Conservation (phyloP, 2,113 vertebrate genomes). For the Apteryx owenii region DNA sequence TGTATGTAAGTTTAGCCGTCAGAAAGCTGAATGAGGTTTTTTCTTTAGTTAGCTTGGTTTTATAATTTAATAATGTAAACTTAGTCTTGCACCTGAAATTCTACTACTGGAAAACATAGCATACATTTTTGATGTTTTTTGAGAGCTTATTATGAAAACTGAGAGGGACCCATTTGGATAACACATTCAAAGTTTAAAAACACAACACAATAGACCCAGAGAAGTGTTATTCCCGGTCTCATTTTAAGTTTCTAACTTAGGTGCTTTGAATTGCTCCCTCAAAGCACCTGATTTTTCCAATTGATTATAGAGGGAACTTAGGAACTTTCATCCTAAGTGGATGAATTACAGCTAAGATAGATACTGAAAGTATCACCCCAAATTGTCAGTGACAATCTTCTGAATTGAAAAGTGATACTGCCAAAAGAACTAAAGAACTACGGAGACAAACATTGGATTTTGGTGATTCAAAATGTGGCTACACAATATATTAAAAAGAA, state of each 20-base stretch:
- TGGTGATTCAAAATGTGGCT: not conserved
- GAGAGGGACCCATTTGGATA: not conserved
- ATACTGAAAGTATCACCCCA: not conserved
- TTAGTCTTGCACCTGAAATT: not conserved
- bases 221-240: not conserved
- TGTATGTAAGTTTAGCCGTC: not conserved
- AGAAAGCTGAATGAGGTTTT: accelerated
- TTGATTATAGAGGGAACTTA: not conserved
- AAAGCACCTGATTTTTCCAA: not conserved
- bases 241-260: not conserved
- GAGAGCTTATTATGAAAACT: not conserved
- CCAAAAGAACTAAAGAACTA: constrained; percentile 17
- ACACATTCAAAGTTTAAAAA: not conserved
- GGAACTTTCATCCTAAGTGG: not conserved
- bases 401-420: not conserved
- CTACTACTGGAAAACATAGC: not conserved
- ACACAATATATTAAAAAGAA: not conserved
- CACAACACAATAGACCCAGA: not conserved
- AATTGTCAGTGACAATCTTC: not conserved
- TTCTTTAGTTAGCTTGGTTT: not conserved
- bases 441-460: not conserved
- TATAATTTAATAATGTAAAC: not conserved
- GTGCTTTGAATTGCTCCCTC: not conserved
- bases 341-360: not conserved
- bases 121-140: not conserved